phyloP scores from a whole-genome alignment of 2,113 vertebrate species.

The Brachyhypopomus gauderio region DNA sequence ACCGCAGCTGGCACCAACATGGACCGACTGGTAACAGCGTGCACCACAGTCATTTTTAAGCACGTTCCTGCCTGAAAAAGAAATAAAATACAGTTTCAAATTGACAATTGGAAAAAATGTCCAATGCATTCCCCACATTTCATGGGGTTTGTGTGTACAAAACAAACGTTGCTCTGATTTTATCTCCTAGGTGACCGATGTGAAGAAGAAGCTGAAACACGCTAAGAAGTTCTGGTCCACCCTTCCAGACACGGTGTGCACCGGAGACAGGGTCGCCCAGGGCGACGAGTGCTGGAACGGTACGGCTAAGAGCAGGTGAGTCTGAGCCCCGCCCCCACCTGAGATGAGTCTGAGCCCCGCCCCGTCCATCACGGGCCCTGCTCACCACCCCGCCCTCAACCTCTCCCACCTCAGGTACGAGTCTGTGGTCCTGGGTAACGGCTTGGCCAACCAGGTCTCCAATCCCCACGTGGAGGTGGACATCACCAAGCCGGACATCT shows the following conservation, averaged over 20 bases:
- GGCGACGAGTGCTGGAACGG: constrained; percentile 87
- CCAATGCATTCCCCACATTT: no score
- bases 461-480: constrained; percentile 96
- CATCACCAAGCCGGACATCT: constrained; percentile 85
- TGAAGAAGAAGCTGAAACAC: constrained; percentile 93
- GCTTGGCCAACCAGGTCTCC: constrained; percentile 90
- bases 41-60: neutral
- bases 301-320: constrained; percentile 91
- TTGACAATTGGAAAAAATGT: no score
- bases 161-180: neutral
- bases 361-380: neutral
- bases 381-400: neutral
- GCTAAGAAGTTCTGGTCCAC: constrained; percentile 98
- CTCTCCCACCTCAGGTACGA: constrained; percentile 78
- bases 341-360: no score
- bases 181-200: constrained; percentile 82
- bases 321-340: neutral
- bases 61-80: neutral
- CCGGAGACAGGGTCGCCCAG: constrained; percentile 82
- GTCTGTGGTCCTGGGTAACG: constrained; percentile 89
- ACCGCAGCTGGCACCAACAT: constrained; percentile 94
- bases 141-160: no score
- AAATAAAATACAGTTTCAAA: no score
- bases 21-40: constrained; percentile 86
- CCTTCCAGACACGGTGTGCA: constrained; percentile 87